Evolutionary conservation across 2,113 vertebrate genomes (phyloP), one percentile per base, ranked within the genome.

Genomic region (Myotis yumanensis): DNA sequence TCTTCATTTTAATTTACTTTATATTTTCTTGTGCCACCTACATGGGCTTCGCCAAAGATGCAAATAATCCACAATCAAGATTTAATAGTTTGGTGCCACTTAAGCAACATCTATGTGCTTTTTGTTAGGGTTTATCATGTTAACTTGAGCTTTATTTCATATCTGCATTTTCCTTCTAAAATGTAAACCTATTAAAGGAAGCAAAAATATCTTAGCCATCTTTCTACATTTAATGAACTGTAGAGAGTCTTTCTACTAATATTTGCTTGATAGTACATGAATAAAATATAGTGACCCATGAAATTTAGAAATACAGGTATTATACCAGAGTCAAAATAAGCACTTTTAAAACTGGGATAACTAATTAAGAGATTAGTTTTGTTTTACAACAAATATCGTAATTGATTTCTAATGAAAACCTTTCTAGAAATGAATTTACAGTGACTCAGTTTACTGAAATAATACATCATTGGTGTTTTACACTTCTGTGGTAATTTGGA

Each of bases 371-470:
- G 11, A 77, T 35, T 59, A 68, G 6, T 22, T 80, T 81, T 64
- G 1, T 73, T 80, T 89, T 69, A 75, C 22, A 77, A 72, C 17
- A 81, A 68, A 66, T 48, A 14, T 8, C 22, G 4, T 10, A 37
- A 37, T 20, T 52, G 5, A 68, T 93, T 86, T 62, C 16, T 76
- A 75, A 40, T 23, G 7, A 84, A 83, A 86, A 15, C 1, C 8
- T 94, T 80, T 82, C 30, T 76, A 89, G 68, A 54, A 72, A 54
- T 71, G 8, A 96, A 59, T 90, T 66, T 85, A 46, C 7, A 76
- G 5, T 88, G 46, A 79, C 37, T 80, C 30, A 90, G 11, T 4
- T 89, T 46, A 69, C 17, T 59, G n/a, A 95, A n/a, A 37, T 66
- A 30, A 46, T 57, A 66, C 6, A 20, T 32, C 9, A 59, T 62